Evolutionary conservation across 1,140 invertebrate species (phyloP), one percentile per base, ranked within the genome.

Genomic region (Zophobas atratus): DNA sequence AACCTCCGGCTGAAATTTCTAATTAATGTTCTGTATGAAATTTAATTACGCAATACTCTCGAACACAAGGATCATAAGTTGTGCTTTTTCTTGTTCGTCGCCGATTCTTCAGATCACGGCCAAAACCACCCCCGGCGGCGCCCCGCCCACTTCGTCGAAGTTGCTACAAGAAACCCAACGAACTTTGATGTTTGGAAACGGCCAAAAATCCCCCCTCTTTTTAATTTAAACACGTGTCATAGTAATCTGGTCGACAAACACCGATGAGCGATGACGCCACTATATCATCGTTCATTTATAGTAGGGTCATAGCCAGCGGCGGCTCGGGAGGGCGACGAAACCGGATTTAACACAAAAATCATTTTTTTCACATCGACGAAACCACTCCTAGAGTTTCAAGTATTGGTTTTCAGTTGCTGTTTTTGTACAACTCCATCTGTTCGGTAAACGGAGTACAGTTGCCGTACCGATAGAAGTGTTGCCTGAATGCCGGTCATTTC

Each of bases 11-110:
- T 70, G 60, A 76, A 81, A 79, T 81, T 81, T 81, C 80, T 81
- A 81, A 81, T 81, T 81, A 81, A 79, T 79, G 77, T 81, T 79
- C 76, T 78, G 76, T 80, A 76, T 76, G 70, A 79, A 81, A 81
- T 81, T 81, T 81, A 81, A 81, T 81, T 81, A 79, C 78, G 71
- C 56, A 63, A 76, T 77, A 76, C 78, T 79, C 77, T 60, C 60
- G 39, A 67, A 67, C 60, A 43, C 60, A 43, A 67, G 36, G 3
- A 67, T 34, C 35, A 39, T 39, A 41, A 63, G 57, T 63, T 63
- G 60, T 67, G 20, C 43, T 43, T 63, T 63, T 67, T 67, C 38
- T 67, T 35, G 2, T 33, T 5, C 35, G 32, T 35, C 49, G 49
- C 2, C 49, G 49, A 51, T 51, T 46, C 43, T 46, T 46, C 43